phyloP scores from a whole-genome alignment of 2,888 invertebrate genomes.

The Balanococcus diminutus region DNA sequence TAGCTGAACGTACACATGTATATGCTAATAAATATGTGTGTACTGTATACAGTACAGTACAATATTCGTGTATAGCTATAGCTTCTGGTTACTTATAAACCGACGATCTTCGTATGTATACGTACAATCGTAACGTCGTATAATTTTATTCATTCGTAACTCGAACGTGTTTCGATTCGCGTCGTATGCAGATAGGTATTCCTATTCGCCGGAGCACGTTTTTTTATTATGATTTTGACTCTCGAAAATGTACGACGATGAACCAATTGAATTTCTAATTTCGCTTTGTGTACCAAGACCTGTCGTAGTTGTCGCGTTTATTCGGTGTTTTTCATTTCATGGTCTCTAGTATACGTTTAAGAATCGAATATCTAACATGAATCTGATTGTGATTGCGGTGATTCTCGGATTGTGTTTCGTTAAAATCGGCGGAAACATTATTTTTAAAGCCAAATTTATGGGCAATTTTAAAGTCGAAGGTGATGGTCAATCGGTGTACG shows the following conservation, averaged over 20 bases:
- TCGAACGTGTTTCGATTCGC: constrained; percentile 5
- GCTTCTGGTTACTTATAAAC: neutral
- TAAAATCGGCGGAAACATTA: neutral
- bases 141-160: neutral
- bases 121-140: neutral
- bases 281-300: neutral
- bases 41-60: no score
- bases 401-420: constrained; percentile 12
- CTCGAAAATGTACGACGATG: constrained; percentile 12
- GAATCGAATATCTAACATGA: neutral
- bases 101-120: neutral
- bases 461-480: constrained; percentile 38
- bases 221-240: neutral
- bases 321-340: neutral
- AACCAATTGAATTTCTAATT: neutral
- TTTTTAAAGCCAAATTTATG: constrained; percentile 49
- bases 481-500: neutral
- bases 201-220: neutral
- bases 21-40: no score
- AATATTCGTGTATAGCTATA: neutral
- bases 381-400: neutral
- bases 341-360: no score
- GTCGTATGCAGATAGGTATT: neutral
- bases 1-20: no score
- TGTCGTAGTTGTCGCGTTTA: neutral